Evolutionary conservation across 2,797 vertebrate genomes (phyloP), one percentile per base, ranked within the genome.

Genomic region (Lophotriccus pileatus): DNA sequence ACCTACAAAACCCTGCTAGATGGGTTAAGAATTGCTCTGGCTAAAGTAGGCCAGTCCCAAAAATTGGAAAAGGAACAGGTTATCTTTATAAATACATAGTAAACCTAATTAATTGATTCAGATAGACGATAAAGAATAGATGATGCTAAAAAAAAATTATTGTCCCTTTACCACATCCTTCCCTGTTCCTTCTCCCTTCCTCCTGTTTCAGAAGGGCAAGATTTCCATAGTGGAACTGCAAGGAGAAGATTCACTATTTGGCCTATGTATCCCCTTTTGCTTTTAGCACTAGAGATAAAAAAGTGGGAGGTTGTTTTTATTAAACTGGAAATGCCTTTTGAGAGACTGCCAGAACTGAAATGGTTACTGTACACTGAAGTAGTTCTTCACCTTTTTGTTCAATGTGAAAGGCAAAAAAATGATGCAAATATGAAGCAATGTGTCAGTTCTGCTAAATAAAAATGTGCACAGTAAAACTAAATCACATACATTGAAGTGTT

Each of bases 401-500:
- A 64, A 50, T 88, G 68, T 84, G 84, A 96, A 92, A 94, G 34
- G 94, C 82, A 95, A 93, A 95, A 95, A 95, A 84, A 36, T 34
- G 70, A 94, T 94, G 91, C 93, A 93, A 95, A 95, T 93, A 96
- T 50, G 93, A 96, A 97, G 93, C 83, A 95, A 88, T 82, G 80
- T 96, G 95, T 96, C 95, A 96, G 79, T 95, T 94, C 92, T 95
- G 95, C 94, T 97, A 96, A 96, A 96, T 96, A 96, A 97, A 96
- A 97, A 96, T 96, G 91, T 94, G 94, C 94, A 82, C 94, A 91
- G 95, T 95, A 96, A 96, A 97, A 94, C 94, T 96, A 96, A 96
- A 97, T 97, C 96, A 97, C 93, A 96, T 96, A 96, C 94, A 97
- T 94, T 96, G 95, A 95, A 96, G 95, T 96, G 95, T 96, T 97